Evolutionary conservation across 1,140 invertebrate species (phyloP), one percentile per base, ranked within the genome.

Genomic region (Colletes latitarsis): DNA sequence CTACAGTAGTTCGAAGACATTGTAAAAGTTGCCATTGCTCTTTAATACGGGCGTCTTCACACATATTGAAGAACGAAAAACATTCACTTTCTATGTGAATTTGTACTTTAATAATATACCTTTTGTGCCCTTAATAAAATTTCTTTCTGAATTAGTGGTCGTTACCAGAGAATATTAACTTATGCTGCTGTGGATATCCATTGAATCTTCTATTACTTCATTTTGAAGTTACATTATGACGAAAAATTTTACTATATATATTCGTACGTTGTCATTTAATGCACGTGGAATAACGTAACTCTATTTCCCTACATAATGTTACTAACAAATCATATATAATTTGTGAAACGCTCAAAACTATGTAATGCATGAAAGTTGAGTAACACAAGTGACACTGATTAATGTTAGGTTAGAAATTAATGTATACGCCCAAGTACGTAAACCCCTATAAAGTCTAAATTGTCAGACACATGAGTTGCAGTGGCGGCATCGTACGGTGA

Each of bases 1-100:
- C 95, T 39, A 95, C 95, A 0, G 95, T 96, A 0, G 90, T 92
- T 84, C 95, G 95, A 62, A 96, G 90, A 78, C 89, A 92, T 82
- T 94, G 93, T 21, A 95, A 86, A 21, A 95, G 90, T 82, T 94
- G 92, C 87, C 89, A 89, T 64, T 88, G 85, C 67, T 91, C 90
- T 70, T 86, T 90, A 9, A 64, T 62, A 6, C 83, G 73, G 63
- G 49, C 70, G 53, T 91, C 85, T 64, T 90, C 89, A 0, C 78
- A 73, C 89, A 91, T 91, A 67, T 5, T 53, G 53, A 68, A 12
- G 21, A 41, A 41, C 3, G 17, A 12, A 0, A 52, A 53, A 39
- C 43, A 39, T 70, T 58, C 49, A 43, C 74, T 57, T 67, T 67
- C 14, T 52, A 64, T 58, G n/a, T 53, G n/a, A n/a, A 78, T 19